phyloP scores from a whole-genome alignment of 2,888 invertebrate genomes.

The Spisula subtruncata region DNA sequence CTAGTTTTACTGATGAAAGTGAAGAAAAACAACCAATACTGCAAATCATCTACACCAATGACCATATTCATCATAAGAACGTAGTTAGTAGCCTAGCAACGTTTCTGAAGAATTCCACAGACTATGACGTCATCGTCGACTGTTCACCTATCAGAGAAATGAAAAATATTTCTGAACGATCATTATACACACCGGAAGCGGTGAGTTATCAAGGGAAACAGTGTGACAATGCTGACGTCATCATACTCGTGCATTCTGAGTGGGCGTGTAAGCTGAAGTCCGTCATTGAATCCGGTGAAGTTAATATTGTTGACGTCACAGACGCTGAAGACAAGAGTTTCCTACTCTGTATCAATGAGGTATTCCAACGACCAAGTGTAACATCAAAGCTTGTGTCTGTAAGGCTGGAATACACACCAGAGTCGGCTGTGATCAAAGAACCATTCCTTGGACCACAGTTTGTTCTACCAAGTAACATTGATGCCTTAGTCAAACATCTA shows the following conservation, averaged over 20 bases:
- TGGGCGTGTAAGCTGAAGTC: constrained; percentile 41
- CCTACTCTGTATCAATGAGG: constrained; percentile 31
- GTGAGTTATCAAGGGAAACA: neutral
- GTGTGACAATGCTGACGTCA: constrained; percentile 8
- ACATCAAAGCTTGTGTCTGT: constrained; percentile 47
- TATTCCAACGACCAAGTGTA: constrained; percentile 24
- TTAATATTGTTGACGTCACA: constrained; percentile 16
- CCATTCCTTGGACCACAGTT: constrained; percentile 49
- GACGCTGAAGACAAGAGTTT: constrained; percentile 29
- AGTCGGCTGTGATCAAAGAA: constrained; percentile 28
- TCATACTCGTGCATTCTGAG: constrained; percentile 35
- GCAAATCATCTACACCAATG: constrained; percentile 22
- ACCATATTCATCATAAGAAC: constrained; percentile 27
- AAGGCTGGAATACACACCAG: constrained; percentile 49
- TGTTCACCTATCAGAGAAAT: neutral
- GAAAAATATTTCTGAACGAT: neutral
- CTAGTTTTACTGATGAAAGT: neutral
- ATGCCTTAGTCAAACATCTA: constrained; percentile 48
- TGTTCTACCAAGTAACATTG: constrained; percentile 36
- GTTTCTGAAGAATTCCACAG: constrained; percentile 23
- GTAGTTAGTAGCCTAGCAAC: constrained; percentile 20
- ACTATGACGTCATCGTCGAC: constrained; percentile 11
- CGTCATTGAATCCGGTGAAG: constrained; percentile 36
- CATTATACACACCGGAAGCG: neutral
- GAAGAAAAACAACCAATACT: neutral